These are phyloP conservation scores for Berghia stephanieae DNA, from an alignment of 1,140 invertebrate species.

Conservation along the genomic window DNA sequence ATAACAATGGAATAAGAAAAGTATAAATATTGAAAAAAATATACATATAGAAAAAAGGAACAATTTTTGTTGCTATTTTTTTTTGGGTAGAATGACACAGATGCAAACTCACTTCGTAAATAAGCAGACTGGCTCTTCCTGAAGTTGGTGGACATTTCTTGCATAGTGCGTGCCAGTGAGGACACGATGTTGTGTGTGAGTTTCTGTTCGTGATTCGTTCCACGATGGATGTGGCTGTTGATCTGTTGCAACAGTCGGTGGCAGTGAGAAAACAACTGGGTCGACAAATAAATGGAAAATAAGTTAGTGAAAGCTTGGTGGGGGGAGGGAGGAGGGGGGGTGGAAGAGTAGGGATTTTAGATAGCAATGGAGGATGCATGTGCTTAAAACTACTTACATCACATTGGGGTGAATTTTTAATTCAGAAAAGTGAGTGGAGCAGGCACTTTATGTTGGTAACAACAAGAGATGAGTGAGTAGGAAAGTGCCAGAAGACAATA, in stretches of 20 bases:
- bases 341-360: background rate
- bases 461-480: too few relatives aligned
- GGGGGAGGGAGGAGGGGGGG: too few relatives aligned
- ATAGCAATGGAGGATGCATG: too few relatives aligned
- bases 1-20: background rate
- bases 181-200: slow-evolving; percentile 84
- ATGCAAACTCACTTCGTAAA: slow-evolving; percentile 70
- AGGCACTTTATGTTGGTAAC: too few relatives aligned
- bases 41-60: background rate
- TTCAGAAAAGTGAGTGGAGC: too few relatives aligned
- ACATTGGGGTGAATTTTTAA: too few relatives aligned
- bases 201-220: slow-evolving; percentile 74
- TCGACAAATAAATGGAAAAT: slow-evolving; percentile 30
- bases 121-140: slow-evolving; percentile 85
- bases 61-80: too few relatives aligned
- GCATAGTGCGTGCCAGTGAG: slow-evolving; percentile 81
- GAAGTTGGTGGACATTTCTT: slow-evolving; percentile 85
- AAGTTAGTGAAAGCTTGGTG: too few relatives aligned
- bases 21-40: slow-evolving; percentile 12
- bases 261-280: slow-evolving; percentile 78
- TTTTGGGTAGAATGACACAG: background rate
- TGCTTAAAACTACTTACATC: too few relatives aligned
- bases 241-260: slow-evolving; percentile 86
- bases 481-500: too few relatives aligned
- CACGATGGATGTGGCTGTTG: slow-evolving; percentile 66